phyloP scores from a whole-genome alignment of 23 tunicate genomes.

The Botrylloides violaceus region DNA sequence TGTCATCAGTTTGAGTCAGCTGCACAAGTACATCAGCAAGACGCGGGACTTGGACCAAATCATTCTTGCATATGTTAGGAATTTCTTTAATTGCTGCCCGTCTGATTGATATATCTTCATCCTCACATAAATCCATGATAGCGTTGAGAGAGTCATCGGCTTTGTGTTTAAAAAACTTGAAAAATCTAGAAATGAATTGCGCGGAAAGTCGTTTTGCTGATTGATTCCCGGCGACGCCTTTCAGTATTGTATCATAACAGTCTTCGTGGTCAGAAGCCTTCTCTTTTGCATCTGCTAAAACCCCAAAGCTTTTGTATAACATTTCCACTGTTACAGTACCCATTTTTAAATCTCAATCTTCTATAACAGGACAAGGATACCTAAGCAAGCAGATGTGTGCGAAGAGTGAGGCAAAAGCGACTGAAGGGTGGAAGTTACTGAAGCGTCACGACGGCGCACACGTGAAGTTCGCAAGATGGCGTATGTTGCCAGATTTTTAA shows the following conservation, averaged over 20 bases:
- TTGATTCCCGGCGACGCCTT: conserved; percentile 67
- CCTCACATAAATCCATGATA: conserved; percentile 83
- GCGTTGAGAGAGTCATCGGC: conserved; percentile 81
- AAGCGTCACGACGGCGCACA: no score
- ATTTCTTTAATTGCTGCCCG: conserved; percentile 83
- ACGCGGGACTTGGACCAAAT: conserved; percentile 39
- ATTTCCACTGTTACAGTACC: conserved; percentile 68
- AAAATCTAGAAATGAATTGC: conserved; percentile 82
- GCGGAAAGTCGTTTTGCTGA: conserved; percentile 82
- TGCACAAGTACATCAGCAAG: conserved; percentile 78
- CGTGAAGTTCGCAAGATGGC: no score
- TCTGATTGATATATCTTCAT: conserved; percentile 70
- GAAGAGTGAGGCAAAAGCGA: no score
- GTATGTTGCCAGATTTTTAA: no score
- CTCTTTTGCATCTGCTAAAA: conserved; percentile 76
- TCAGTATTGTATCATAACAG: conserved; percentile 53
- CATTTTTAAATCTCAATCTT: conserved; percentile 2
- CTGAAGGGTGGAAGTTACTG: no score
- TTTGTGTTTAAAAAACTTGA: conserved; percentile 67
- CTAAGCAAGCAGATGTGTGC: no score
- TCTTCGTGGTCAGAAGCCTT: conserved; percentile 79
- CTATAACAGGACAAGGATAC: no score
- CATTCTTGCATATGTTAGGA: conserved; percentile 72
- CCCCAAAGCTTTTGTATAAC: conserved; percentile 72
- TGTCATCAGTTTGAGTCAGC: conserved; percentile 54